Evolutionary conservation across 2,113 vertebrate species (phyloP), one percentile per base, ranked within the genome.

Genomic region (Prietella phreatophila): DNA sequence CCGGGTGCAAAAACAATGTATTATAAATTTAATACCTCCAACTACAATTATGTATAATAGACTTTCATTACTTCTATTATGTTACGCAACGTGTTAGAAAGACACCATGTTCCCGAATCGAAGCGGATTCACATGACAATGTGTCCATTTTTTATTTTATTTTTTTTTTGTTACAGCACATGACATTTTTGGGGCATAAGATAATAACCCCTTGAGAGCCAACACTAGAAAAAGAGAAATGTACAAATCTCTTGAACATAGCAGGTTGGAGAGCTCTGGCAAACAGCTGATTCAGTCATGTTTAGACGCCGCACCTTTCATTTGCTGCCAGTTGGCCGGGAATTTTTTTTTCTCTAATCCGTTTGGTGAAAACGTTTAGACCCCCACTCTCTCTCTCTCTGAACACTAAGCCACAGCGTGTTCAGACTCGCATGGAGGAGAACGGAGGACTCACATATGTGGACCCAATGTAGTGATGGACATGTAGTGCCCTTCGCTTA

Each of bases 261-360:
- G 83, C 65, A 88, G 83, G 81, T 55, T 63, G 76, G 27, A 55
- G 83, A 82, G 82, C 71, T 67, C 42, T 50, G 82, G 65, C 80
- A 63, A 90, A 82, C 89, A 90, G 90, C 88, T 90, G 90, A 91
- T 92, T 87, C 89, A 87, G 91, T 91, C 89, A 91, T 84, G 76
- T 90, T 87, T 90, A 56, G 85, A 89, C 53, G 67, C 79, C 27
- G 83, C 36, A 63, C 80, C 85, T 89, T 90, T 89, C 82, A 55
- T 91, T 90, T 69, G 14, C 36, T 69, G 87, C 91, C 89, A 90
- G 82, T 87, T 91, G 90, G 88, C 90, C 88, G 80, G 13, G 33
- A 65, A 30, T 55, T 56, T 82, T 42, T 42, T 76, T 33, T 69
- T 30, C 60, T 75, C 30, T 90, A 90, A 92, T 89, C 84, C 80